A percentile compares a stretch with the other conserved stretches of the same genome.
phyloP scores from a whole-genome alignment of 2,113 vertebrate species.

The Tychaedon coryphoeus region DNA sequence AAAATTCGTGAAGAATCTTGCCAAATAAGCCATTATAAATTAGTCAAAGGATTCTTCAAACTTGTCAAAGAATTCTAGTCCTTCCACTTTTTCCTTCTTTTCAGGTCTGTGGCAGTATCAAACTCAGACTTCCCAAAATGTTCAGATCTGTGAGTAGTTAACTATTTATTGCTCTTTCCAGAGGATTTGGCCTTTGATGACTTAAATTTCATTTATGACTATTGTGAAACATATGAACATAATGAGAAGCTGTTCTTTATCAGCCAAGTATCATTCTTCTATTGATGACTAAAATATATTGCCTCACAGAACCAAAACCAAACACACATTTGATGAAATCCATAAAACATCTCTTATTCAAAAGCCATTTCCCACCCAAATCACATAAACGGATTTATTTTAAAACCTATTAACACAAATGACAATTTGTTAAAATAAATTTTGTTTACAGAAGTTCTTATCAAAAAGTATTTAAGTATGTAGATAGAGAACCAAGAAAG shows the following conservation, averaged over 20 bases:
- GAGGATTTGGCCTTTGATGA: not conserved
- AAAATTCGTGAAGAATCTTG: not conserved
- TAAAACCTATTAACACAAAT: not conserved
- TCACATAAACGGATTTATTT: not conserved
- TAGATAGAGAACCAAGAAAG: not conserved
- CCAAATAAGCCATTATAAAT: not conserved
- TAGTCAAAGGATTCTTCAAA: not conserved
- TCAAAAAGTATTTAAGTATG: not conserved
- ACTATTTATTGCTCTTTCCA: not conserved
- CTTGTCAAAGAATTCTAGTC: not conserved
- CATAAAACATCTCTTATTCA: not conserved
- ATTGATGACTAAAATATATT: not conserved
- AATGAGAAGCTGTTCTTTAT: not conserved
- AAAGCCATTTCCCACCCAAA: not conserved
- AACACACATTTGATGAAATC: not conserved
- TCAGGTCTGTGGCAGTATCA: not conserved
- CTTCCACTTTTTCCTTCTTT: not conserved
- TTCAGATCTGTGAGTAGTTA: not conserved
- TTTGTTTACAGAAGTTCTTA: not conserved
- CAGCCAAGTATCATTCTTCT: not conserved
- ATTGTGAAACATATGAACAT: not conserved
- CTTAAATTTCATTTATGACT: not conserved
- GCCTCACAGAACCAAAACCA: not conserved
- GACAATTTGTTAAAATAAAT: not conserved
- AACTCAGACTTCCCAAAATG: not conserved